phyloP scores from a whole-genome alignment of 2,797 vertebrate genomes.

The Phataginus tetradactyla region DNA sequence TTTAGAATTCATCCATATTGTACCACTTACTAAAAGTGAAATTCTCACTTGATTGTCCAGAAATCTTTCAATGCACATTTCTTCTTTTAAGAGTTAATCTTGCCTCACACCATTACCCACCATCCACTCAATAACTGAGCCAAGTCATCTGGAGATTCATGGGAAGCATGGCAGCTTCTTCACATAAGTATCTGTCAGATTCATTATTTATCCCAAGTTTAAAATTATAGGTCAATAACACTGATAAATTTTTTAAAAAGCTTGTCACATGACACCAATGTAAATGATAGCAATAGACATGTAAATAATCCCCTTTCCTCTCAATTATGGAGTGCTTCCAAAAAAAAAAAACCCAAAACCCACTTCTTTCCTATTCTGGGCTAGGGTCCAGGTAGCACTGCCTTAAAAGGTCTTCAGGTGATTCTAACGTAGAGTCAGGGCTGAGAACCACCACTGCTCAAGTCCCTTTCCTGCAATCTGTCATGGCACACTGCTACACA shows the following conservation, averaged over 20 bases:
- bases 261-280: not conserved
- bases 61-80: constrained; percentile 19
- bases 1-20: not conserved
- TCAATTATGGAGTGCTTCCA: not conserved
- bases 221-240: constrained; percentile 35
- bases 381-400: not conserved
- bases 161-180: not conserved
- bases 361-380: not conserved
- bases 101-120: not conserved
- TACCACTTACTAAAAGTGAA: constrained; percentile 13
- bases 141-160: not conserved
- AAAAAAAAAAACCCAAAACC: not conserved
- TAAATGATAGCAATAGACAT: not conserved
- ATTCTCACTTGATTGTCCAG: not conserved
- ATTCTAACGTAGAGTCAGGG: not conserved
- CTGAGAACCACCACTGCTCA: not conserved
- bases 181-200: not conserved
- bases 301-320: not conserved
- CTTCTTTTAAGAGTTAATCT: not conserved
- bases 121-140: not conserved
- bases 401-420: not conserved
- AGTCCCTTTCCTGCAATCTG: not conserved
- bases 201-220: not conserved
- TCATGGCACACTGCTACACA: not conserved
- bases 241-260: not conserved